A percentile compares a stretch with the other conserved stretches of the same genome.
These are phyloP conservation scores for Pachliopta kotzebuea DNA, from an alignment of 2,888 invertebrate genomes.

Conservation along the genomic window DNA sequence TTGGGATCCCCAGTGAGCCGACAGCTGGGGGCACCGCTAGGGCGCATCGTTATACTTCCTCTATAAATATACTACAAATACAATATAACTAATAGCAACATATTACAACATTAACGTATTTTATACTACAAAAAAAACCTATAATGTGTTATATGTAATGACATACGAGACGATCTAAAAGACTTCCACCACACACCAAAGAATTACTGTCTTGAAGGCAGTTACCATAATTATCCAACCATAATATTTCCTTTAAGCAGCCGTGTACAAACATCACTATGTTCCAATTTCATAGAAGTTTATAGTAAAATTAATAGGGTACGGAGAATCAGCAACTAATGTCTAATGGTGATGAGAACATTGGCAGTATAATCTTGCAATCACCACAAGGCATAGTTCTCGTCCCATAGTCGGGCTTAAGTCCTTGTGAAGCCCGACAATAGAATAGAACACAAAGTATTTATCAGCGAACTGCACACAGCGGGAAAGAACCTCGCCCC, in stretches of 20 bases:
- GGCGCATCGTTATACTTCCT: conserved; percentile 4
- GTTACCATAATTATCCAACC: no score
- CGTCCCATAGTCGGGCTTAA: not conserved
- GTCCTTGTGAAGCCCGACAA: not conserved
- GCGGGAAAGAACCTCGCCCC: conserved; percentile 44
- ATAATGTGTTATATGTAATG: no score
- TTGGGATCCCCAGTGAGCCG: conserved; percentile 24
- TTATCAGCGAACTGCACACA: conserved; percentile 44
- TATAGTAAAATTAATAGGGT: no score
- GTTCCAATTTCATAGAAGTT: no score
- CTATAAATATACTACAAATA: not conserved
- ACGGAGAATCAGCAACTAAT: no score
- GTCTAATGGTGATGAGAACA: not conserved
- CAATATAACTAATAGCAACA: not conserved
- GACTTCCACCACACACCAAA: no score
- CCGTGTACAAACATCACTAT: no score
- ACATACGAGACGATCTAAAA: no score
- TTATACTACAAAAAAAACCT: not conserved
- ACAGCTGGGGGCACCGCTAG: conserved; percentile 36
- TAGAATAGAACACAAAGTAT: conserved; percentile 7
- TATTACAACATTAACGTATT: not conserved
- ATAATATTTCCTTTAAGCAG: no score
- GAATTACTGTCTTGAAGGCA: no score
- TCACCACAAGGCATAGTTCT: not conserved
- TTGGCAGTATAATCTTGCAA: not conserved